A percentile compares a stretch with the other conserved stretches of the same genome.
Evolutionary conservation across 2,888 invertebrate species (phyloP).

Genomic region (Achlya flavicornis): DNA sequence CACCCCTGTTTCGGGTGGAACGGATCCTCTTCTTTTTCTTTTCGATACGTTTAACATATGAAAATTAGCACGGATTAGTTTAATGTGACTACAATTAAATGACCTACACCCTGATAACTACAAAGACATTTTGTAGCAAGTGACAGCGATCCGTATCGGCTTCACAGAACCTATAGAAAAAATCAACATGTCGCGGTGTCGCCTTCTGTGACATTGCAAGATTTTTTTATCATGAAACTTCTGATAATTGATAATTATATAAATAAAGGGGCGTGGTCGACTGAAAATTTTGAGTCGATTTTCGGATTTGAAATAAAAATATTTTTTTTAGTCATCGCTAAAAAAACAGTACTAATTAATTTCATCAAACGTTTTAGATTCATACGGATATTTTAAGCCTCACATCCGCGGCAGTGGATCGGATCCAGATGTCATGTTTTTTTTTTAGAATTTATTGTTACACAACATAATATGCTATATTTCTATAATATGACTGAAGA

Average conservation of each 20-base stretch:
- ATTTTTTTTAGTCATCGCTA: too few relatives aligned
- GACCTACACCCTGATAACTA: constrained; percentile 84
- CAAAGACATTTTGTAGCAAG: constrained; percentile 82
- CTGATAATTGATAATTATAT: constrained; percentile 50
- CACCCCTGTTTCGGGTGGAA: constrained; percentile 81
- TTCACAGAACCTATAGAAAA: constrained; percentile 82
- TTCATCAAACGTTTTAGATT: too few relatives aligned
- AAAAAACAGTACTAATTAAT: too few relatives aligned
- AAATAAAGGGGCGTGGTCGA: constrained; percentile 57
- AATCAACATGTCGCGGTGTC: constrained; percentile 84
- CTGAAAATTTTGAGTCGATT: constrained; percentile 38
- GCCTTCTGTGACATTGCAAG: constrained; percentile 67
- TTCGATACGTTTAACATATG: constrained; percentile 68
- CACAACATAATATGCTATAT: too few relatives aligned
- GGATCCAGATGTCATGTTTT: too few relatives aligned
- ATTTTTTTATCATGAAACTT: constrained; percentile 71
- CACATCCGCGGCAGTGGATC: too few relatives aligned
- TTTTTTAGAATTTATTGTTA: too few relatives aligned
- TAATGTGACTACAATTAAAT: constrained; percentile 77
- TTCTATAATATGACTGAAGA: too few relatives aligned
- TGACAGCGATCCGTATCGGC: constrained; percentile 83
- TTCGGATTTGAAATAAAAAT: background rate
- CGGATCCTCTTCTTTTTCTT: constrained; percentile 77
- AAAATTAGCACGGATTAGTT: constrained; percentile 76
- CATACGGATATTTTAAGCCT: too few relatives aligned